phyloP scores from a whole-genome alignment of 2,797 vertebrate species.

The Helicolenus hilgendorfi region DNA sequence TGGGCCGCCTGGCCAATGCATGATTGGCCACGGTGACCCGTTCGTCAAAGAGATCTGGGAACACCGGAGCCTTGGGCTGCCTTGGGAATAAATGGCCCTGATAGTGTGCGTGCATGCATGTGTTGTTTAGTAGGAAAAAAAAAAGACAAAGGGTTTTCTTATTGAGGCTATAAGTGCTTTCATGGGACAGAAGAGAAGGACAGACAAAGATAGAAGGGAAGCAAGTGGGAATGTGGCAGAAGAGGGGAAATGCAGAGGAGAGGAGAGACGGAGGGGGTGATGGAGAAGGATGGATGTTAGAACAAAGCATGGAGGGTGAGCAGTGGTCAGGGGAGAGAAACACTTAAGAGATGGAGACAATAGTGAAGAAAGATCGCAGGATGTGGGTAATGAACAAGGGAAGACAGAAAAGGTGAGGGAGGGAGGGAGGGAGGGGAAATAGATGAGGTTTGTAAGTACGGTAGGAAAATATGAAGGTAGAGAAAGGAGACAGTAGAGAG shows the following conservation, averaged over 20 bases:
- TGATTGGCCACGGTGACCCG: conserved; percentile 88
- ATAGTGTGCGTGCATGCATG: conserved; percentile 63
- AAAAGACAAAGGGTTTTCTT: conserved; percentile 79
- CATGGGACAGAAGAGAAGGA: conserved; percentile 36
- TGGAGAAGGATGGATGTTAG: not conserved
- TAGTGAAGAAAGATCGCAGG: not conserved
- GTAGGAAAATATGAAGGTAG: not conserved
- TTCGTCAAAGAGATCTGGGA: conserved; percentile 81
- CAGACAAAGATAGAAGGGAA: conserved; percentile 26
- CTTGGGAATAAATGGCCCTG: conserved; percentile 83
- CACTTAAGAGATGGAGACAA: conserved; percentile 7
- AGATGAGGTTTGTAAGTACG: not conserved
- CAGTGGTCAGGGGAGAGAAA: not conserved
- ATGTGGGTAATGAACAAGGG: not conserved
- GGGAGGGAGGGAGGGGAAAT: not conserved
- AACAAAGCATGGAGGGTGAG: not conserved
- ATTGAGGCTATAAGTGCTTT: conserved; percentile 52
- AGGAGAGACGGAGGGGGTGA: conserved; percentile 5
- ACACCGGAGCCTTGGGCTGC: conserved; percentile 65
- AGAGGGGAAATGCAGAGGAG: not conserved
- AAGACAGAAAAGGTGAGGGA: conserved; percentile 11
- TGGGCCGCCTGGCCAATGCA: conserved; percentile 75
- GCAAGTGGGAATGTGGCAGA: not conserved
- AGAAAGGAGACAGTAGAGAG: not conserved
- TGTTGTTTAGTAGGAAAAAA: conserved; percentile 67